Conservation (phyloP, 2,113 vertebrate genomes). For the Heptranchias perlo region DNA sequence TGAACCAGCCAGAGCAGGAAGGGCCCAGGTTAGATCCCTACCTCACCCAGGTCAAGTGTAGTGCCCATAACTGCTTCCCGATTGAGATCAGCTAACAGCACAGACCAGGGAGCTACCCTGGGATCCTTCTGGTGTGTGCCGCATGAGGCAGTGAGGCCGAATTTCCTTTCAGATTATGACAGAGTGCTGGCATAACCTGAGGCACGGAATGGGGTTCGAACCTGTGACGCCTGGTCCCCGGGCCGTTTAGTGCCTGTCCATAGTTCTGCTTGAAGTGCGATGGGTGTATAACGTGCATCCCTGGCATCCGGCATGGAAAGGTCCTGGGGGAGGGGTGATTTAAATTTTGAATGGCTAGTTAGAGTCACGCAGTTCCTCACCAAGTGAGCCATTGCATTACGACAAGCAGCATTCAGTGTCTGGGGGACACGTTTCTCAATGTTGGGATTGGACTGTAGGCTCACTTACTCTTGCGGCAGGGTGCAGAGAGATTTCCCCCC, state of each 20-base stretch:
- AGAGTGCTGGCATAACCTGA: background rate
- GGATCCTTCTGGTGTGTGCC: background rate
- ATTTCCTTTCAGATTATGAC: background rate
- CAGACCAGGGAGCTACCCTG: background rate
- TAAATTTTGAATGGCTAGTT: background rate
- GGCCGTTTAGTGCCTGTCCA: background rate
- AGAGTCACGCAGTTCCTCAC: background rate
- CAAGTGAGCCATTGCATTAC: background rate
- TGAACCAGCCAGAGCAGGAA: background rate
- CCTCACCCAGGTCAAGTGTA: background rate
- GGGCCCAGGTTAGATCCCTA: background rate
- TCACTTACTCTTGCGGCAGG: background rate
- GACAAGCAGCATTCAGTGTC: background rate
- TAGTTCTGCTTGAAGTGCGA: background rate
- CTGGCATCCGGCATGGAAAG: background rate
- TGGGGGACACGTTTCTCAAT: background rate
- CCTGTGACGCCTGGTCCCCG: background rate
- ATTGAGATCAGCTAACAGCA: background rate
- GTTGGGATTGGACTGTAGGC: background rate
- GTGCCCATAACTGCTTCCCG: background rate
- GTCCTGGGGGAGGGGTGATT: background rate
- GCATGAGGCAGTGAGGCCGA: background rate
- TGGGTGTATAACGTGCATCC: background rate
- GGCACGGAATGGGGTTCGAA: background rate
- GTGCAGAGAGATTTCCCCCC: background rate